Base-by-base conservation (phyloP, 2,797 vertebrate species). In the Buceros bicornis region DNA sequence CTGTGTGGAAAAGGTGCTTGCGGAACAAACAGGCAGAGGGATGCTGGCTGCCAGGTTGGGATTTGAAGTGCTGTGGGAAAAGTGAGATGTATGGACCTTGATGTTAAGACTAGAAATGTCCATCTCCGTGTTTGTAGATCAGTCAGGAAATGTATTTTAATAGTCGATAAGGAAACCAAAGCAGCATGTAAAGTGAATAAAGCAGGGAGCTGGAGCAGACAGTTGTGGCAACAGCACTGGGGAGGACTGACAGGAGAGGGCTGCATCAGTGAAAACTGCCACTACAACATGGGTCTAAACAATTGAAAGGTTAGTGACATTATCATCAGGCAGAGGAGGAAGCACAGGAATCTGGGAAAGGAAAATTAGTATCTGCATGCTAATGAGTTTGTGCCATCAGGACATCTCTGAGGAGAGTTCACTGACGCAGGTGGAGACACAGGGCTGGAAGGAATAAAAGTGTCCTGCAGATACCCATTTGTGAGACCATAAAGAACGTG, bases 391-490 rank as follows among this genome's bases (percentile, higher is more conserved):
- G 13, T 88, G 33, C 33, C 87, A 91, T 70, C 54, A 77, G 67
- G 82, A 95, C 67, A 47, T 93, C 67, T 50, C 40, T 78, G 43
- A 89, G 60, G 37, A 77, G 62, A 89, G 37, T 87, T 93, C 83
- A 37, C 43, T 64, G 82, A 74, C 77, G 60, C 33, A 82, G 60
- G 26, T 58, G 74, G 53, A 90, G 76, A 61, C 54, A 66, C 5
- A n/a, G 47, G 48, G 8, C 47, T 80, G 60, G 42, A 74, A 79
- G 47, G 71, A 89, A 93, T 57, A 95, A 94, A 85, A 22, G 67
- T 67, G 40, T 90, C 91, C 91, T 90, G 86, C 90, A 90, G 91
- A 67, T 58, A 93, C 33, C 88, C 97, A 95, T 96, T 96, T 96
- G 93, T 96, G 95, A 97, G 89, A 40, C 37, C 85, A 88, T 96